Evolutionary conservation across 1,140 invertebrate genomes (phyloP), one percentile per base, ranked within the genome.

Genomic region (Leptinotarsa defecta): DNA sequence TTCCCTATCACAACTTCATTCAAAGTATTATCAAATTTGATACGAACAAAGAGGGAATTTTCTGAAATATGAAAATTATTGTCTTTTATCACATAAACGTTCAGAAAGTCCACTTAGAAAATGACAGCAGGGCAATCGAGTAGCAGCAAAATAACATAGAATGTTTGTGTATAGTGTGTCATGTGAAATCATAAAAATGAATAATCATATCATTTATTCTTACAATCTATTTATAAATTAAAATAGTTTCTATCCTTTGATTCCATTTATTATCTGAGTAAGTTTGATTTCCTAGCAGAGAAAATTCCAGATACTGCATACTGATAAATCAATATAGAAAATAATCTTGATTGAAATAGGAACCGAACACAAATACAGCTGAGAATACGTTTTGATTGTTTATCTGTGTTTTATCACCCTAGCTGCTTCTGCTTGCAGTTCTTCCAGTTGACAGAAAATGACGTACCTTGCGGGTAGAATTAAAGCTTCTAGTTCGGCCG

Each of bases 391-490:
- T 67, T 48, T 57, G 52, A 57, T 57, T 57, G 52, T 48, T 68
- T 80, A 82, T 82, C 81, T 81, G 76, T 85, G 83, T 83, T 85
- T 83, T 80, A 86, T 85, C 81, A 83, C 86, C 81, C 84, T 84
- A 81, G 86, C 83, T 27, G 84, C 86, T 84, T 92, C 91, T 85
- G 90, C 88, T 88, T 92, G 91, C 86, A 91, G 90, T 88, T 92
- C 90, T 88, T 92, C 91, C 89, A 91, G 91, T 89, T 92, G 91
- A 88, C 90, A 92, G 89, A 91, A 92, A 88, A 92, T 91, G 85
- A 91, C 89, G 87, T 92, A 95, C 95, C 96, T 96, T 84, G 96
- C 95, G 78, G 95, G 95, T 84, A 95, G 90, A 77, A 97, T 91
- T 76, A 98, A 90, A 63, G 93, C 91, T 85, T 97, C 95, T 75